phyloP scores from a whole-genome alignment of 1,140 invertebrate species.

The Drosophila punjabiensis region DNA sequence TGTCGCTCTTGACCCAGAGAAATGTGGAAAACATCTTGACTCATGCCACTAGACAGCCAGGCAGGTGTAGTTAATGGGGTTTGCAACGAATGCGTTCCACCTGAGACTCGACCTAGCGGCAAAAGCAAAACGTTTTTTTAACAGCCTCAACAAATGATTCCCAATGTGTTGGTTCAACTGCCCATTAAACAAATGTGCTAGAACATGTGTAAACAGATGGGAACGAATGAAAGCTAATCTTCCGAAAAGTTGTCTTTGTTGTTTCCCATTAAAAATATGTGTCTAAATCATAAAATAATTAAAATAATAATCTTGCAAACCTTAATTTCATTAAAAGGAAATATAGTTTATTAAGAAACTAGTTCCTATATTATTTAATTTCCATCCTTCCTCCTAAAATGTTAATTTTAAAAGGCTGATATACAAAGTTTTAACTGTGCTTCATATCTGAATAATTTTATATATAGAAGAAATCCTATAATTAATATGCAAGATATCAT shows the following conservation, averaged over 20 bases:
- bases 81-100: constrained; percentile 42
- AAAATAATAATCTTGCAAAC: not conserved
- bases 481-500: constrained; percentile 10
- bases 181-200: constrained; percentile 1
- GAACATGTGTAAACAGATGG: not conserved
- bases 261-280: not conserved
- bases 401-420: not conserved
- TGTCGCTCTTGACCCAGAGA: constrained; percentile 74
- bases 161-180: not conserved
- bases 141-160: constrained; percentile 12
- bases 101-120: constrained; percentile 11
- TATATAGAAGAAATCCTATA: not conserved
- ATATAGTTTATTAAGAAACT: not conserved
- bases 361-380: not conserved
- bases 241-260: not conserved
- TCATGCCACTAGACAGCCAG: constrained; percentile 29
- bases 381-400: not conserved
- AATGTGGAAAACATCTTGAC: constrained; percentile 65
- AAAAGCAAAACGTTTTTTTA: constrained; percentile 3
- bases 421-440: not conserved
- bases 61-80: constrained; percentile 8
- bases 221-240: not conserved
- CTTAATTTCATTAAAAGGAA: not conserved
- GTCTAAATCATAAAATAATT: not conserved
- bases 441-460: not conserved